A percentile compares a stretch with the other conserved stretches of the same genome.
Conservation (phyloP, 2,113 vertebrate species). For the Psilopsiagon aymara region DNA sequence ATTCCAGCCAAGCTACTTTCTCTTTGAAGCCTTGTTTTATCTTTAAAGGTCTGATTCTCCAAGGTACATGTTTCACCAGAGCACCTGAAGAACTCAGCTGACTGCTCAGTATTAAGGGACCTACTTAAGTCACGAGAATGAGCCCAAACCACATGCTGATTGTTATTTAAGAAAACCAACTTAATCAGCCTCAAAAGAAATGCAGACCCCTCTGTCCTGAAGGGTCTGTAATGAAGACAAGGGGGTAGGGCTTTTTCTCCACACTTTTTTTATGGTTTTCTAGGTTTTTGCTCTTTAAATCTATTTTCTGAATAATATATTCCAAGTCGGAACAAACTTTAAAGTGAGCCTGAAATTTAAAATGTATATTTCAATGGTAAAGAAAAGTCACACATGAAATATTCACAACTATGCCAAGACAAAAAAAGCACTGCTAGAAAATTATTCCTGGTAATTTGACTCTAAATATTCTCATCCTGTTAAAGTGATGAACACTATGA, state of each 20-base stretch:
- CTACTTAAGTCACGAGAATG: neutral
- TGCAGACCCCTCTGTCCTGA: neutral
- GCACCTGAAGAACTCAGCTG: neutral
- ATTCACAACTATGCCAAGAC: neutral
- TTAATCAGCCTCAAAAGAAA: neutral
- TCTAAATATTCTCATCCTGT: neutral
- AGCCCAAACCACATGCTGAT: neutral
- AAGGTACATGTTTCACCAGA: neutral
- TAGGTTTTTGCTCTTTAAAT: neutral
- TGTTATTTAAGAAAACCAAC: neutral
- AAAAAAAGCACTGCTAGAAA: neutral
- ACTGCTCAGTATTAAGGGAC: neutral
- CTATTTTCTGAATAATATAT: neutral
- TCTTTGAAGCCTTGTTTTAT: neutral
- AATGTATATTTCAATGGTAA: neutral
- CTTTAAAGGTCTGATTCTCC: neutral
- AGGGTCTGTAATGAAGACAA: neutral
- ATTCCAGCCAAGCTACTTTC: neutral
- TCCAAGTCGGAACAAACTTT: constrained; percentile 1
- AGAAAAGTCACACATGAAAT: neutral
- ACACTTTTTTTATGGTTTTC: neutral
- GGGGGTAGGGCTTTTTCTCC: neutral
- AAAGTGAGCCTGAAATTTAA: constrained; percentile 24
- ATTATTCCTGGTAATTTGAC: neutral
- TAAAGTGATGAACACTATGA: neutral